phyloP scores from a whole-genome alignment of 1,140 invertebrate genomes.

The Drosophila punjabiensis region DNA sequence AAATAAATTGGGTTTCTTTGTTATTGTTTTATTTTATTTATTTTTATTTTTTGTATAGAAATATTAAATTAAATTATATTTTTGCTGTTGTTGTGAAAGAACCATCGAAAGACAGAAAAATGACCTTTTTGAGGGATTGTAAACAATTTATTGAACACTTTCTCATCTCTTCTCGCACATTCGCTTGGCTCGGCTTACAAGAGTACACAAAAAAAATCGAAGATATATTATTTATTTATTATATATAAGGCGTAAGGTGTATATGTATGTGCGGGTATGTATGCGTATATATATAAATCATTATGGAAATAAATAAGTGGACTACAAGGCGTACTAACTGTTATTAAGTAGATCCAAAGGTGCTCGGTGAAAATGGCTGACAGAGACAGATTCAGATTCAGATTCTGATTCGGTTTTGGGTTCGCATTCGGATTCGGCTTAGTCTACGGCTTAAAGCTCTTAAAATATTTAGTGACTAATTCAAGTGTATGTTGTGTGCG shows the following conservation, averaged over 20 bases:
- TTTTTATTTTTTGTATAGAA: too few species aligned
- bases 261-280: conserved; percentile 49
- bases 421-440: conserved; percentile 57
- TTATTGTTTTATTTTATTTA: too few species aligned
- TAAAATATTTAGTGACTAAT: conserved; percentile 85
- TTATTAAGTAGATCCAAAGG: conserved; percentile 42
- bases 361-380: conserved; percentile 21
- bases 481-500: conserved; percentile 56
- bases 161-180: conserved; percentile 30
- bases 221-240: conserved; percentile 27
- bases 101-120: neutral
- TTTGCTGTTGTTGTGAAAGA: too few species aligned
- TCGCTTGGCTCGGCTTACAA: conserved; percentile 61
- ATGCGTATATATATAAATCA: conserved; percentile 50
- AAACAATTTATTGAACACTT: conserved; percentile 63
- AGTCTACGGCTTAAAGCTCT: conserved; percentile 77
- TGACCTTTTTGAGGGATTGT: conserved; percentile 21
- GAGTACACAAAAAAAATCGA: conserved; percentile 59
- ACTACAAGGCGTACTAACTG: conserved; percentile 51
- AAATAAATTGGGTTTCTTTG: too few species aligned
- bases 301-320: conserved; percentile 61
- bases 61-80: too few species aligned
- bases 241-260: conserved; percentile 50
- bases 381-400: conserved; percentile 17
- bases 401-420: conserved; percentile 49